A percentile compares a stretch with the other conserved stretches of the same genome.
These are phyloP conservation scores for Porphyrio hochstetteri DNA, from an alignment of 2,113 vertebrate genomes.

Conservation along the genomic window DNA sequence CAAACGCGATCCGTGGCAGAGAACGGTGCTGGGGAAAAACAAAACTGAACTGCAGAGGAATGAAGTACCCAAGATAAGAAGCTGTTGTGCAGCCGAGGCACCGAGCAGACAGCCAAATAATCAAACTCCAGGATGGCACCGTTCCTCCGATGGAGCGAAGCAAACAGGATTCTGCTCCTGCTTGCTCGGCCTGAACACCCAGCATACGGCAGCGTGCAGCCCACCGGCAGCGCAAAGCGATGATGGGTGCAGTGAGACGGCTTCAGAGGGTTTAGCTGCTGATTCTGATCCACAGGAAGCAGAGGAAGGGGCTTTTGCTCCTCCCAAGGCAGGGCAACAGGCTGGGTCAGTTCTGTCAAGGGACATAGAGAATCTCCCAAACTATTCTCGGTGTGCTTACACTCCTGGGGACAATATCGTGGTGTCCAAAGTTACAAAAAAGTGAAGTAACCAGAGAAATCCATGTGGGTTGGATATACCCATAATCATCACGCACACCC, in stretches of 20 bases:
- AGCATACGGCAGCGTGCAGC: accelerated
- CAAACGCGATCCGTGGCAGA: neutral
- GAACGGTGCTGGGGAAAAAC: neutral
- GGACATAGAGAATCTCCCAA: neutral
- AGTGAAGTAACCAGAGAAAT: neutral
- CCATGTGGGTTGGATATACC: neutral
- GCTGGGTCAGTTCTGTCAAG: neutral
- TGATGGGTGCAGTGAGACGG: accelerated
- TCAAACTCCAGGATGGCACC: neutral
- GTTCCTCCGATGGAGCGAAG: accelerated
- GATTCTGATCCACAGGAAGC: neutral
- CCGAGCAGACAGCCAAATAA: neutral
- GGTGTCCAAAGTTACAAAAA: accelerated
- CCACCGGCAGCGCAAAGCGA: accelerated
- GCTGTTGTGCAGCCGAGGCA: accelerated
- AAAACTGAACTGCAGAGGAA: neutral
- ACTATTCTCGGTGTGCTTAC: neutral
- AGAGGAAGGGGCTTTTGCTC: neutral
- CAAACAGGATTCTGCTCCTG: neutral
- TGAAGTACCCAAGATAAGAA: neutral
- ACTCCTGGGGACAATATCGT: neutral
- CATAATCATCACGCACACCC: neutral
- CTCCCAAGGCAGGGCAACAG: neutral
- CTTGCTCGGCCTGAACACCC: neutral
- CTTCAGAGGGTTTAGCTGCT: neutral